Evolutionary conservation across 2,113 vertebrate species (phyloP).

Genomic region (Mormyrus iriodes): DNA sequence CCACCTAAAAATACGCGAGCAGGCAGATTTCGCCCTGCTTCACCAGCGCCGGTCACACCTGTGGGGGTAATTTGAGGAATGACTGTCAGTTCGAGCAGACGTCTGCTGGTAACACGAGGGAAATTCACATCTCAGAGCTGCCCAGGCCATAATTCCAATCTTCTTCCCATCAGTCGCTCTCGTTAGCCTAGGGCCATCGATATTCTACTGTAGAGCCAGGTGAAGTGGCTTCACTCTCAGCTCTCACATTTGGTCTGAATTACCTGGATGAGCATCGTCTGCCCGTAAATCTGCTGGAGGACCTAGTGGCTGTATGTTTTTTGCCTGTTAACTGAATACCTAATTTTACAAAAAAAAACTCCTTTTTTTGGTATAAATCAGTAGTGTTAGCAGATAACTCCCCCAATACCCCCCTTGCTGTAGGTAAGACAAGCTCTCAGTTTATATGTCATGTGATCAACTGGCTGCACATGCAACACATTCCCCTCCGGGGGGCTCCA

Average conservation of each 20-base stretch:
- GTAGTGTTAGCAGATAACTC: neutral
- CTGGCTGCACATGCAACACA: neutral
- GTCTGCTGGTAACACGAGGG: constrained; percentile 43
- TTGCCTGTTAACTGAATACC: neutral
- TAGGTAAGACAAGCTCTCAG: neutral
- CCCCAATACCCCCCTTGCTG: neutral
- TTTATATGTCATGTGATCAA: neutral
- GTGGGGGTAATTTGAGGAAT: constrained; percentile 34
- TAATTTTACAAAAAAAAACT: neutral
- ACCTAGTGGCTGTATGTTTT: neutral
- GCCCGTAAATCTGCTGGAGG: neutral
- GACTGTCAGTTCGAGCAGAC: constrained; percentile 39
- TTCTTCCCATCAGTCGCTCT: constrained; percentile 14
- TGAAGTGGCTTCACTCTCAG: neutral
- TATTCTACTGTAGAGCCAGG: neutral
- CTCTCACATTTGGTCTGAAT: constrained; percentile 7
- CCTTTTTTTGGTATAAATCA: neutral
- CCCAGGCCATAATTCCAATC: constrained; percentile 26
- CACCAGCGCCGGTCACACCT: constrained; percentile 10
- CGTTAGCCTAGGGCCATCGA: neutral
- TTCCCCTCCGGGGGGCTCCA: neutral
- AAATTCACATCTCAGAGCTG: constrained; percentile 34
- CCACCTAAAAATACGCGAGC: constrained; percentile 41
- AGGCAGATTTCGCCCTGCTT: constrained; percentile 17
- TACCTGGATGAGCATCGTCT: neutral